phyloP scores from a whole-genome alignment of 2,797 vertebrate genomes.

The Pantherophis vulpinus region DNA sequence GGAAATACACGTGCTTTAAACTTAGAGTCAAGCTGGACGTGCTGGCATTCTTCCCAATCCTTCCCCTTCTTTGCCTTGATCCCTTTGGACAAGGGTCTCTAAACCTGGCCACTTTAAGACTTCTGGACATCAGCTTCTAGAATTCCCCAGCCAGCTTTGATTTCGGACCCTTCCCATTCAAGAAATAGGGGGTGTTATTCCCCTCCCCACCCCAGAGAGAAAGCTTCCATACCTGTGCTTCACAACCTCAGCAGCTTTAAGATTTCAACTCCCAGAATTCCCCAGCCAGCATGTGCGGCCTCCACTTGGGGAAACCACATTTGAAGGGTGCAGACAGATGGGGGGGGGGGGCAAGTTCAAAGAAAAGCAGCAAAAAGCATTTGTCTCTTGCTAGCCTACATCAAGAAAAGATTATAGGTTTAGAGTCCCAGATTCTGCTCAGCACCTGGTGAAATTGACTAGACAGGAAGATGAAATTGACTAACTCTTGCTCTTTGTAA shows the following conservation, averaged over 20 bases:
- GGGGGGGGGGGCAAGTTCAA: background rate
- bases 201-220: too few relatives aligned
- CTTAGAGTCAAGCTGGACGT: background rate
- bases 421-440: background rate
- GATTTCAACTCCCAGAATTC: background rate
- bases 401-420: background rate
- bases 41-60: background rate
- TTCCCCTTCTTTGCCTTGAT: background rate
- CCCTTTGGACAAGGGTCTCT: background rate
- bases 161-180: too few relatives aligned
- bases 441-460: background rate
- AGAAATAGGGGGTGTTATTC: too few relatives aligned
- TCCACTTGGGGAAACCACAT: background rate
- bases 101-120: background rate
- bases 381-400: background rate
- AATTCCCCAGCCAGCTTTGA: background rate
- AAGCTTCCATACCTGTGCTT: too few relatives aligned
- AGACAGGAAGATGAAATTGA: background rate
- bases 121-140: background rate
- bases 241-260: too few relatives aligned
- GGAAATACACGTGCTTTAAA: background rate
- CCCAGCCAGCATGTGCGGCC: background rate
- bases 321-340: background rate
- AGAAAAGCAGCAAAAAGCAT: background rate
- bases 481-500: background rate